phyloP scores from a whole-genome alignment of 2,888 invertebrate species.

The Candidula unifasciata region DNA sequence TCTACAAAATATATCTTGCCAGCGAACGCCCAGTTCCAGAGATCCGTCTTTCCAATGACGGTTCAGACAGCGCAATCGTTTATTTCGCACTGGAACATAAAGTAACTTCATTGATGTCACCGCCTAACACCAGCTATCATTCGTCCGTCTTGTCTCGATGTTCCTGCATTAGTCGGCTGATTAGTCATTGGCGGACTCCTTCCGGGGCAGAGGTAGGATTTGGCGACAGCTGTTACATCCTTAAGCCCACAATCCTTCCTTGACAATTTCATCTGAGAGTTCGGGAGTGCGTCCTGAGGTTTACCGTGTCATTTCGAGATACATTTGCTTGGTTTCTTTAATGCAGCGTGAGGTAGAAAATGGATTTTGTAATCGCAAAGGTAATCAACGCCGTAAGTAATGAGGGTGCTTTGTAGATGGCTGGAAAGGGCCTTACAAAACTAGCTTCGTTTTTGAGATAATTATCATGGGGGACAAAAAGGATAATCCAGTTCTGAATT shows the following conservation, averaged over 20 bases:
- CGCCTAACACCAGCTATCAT: not conserved
- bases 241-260: not conserved
- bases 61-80: not conserved
- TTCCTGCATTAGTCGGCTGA: not conserved
- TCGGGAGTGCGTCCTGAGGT: not conserved
- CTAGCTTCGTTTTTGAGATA: constrained; percentile 41
- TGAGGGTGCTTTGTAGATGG: constrained; percentile 25
- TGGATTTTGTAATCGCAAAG: constrained; percentile 20
- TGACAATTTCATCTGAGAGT: not conserved
- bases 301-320: constrained; percentile 13
- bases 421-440: constrained; percentile 5
- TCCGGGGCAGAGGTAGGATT: not conserved
- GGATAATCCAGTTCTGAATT: constrained; percentile 5
- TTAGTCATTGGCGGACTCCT: not conserved
- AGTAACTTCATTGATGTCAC: not conserved
- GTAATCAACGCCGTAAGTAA: constrained; percentile 14
- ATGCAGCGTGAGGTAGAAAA: not conserved
- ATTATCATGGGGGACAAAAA: constrained; percentile 1
- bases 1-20: not conserved
- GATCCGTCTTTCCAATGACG: not conserved
- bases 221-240: not conserved
- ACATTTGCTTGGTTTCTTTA: constrained; percentile 24
- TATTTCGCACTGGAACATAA: not conserved
- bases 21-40: not conserved
- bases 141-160: not conserved